phyloP scores from a whole-genome alignment of 2,113 vertebrate species.

The Perca fluviatilis region DNA sequence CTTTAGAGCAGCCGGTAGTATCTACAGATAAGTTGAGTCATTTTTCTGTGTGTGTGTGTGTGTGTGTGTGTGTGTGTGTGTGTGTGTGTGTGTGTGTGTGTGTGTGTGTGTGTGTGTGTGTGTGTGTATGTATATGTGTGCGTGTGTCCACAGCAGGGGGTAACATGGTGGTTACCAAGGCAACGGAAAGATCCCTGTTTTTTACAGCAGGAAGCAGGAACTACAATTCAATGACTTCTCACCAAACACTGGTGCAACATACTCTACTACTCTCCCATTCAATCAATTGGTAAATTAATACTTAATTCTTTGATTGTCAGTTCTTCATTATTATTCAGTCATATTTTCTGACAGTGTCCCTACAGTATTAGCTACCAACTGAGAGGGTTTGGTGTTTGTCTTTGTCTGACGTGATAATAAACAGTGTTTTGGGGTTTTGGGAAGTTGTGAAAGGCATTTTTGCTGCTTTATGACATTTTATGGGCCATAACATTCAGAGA shows the following conservation, averaged over 20 bases:
- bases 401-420: not conserved
- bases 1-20: slow-evolving; percentile 1
- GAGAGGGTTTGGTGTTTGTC: not conserved
- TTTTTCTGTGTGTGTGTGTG: not conserved
- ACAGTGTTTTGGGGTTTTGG: not conserved
- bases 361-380: not conserved
- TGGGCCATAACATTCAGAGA: not conserved
- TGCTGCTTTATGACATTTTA: not conserved
- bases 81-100: not conserved
- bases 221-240: too few relatives aligned
- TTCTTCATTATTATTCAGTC: not conserved
- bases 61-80: slow-evolving; percentile 2
- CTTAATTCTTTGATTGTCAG: not conserved
- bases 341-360: not conserved
- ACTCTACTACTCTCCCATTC: too few relatives aligned
- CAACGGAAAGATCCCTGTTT: slow-evolving; percentile 54
- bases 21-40: slow-evolving; percentile 4
- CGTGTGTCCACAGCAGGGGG: slow-evolving; percentile 30
- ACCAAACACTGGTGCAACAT: slow-evolving; percentile 57
- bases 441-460: not conserved
- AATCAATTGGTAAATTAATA: not conserved
- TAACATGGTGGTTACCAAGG: slow-evolving; percentile 76
- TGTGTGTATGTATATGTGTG: not conserved
- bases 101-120: not conserved
- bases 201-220: slow-evolving; percentile 58